These are phyloP conservation scores for Lithodes maja DNA, from an alignment of 2,888 invertebrate species.

Conservation along the genomic window DNA sequence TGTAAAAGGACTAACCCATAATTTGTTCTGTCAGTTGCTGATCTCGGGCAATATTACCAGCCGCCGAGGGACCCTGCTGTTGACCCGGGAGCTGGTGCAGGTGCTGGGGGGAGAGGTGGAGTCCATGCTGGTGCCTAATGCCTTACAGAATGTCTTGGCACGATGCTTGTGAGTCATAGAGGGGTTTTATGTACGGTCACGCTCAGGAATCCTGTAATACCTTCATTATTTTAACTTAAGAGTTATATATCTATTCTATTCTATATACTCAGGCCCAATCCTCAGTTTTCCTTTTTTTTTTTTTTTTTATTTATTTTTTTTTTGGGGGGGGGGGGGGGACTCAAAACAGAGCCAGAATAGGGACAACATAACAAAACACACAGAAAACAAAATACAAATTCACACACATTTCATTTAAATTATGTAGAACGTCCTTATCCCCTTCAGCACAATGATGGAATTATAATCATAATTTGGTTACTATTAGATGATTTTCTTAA, in stretches of 20 bases:
- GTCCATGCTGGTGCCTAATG: constrained; percentile 78
- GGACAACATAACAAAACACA: too few species aligned
- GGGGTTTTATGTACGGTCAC: neutral
- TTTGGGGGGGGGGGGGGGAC: too few species aligned
- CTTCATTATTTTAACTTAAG: neutral
- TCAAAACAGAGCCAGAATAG: too few species aligned
- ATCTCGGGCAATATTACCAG: neutral
- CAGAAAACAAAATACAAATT: too few species aligned
- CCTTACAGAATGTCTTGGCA: constrained; percentile 80
- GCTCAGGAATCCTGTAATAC: neutral
- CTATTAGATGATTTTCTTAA: too few species aligned
- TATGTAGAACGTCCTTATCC: too few species aligned
- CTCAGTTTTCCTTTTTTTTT: too few species aligned
- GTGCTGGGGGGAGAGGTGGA: constrained; percentile 84
- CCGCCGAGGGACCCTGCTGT: neutral
- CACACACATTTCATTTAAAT: neutral
- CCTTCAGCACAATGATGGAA: too few species aligned
- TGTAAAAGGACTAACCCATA: neutral
- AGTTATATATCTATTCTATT: neutral
- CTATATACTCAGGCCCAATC: neutral
- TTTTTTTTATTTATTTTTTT: too few species aligned
- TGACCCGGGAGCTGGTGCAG: neutral
- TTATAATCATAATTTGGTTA: too few species aligned
- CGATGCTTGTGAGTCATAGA: constrained; percentile 76
- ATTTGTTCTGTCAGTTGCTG: neutral